Percentiles rank a stretch among this genome's conserved stretches.
These are phyloP conservation scores for Ceratitis capitata DNA, from an alignment of 1,140 invertebrate species.

Conservation along the genomic window DNA sequence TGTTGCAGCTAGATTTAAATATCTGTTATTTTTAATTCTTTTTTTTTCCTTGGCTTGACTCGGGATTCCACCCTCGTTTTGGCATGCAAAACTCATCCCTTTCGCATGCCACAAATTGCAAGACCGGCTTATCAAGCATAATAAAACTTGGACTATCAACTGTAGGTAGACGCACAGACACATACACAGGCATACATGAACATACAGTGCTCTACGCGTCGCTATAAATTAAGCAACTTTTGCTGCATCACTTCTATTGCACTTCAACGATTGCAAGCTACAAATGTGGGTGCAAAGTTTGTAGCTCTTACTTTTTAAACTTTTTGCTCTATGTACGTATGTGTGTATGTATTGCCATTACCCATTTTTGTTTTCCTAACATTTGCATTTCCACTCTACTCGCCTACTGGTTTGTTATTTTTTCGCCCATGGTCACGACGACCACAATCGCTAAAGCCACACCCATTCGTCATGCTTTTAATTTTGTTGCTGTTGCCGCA, in stretches of 20 bases:
- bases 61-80: not conserved
- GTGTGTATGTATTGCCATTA: too few species aligned
- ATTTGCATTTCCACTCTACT: not conserved
- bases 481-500: constrained; percentile 40
- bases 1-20: not conserved
- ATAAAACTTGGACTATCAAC: constrained; percentile 20
- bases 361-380: constrained; percentile 39
- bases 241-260: not conserved
- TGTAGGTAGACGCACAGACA: not conserved
- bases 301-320: constrained; percentile 42
- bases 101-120: constrained; percentile 11
- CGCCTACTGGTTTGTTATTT: not conserved
- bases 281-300: not conserved
- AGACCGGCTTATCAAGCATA: constrained; percentile 23
- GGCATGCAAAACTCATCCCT: constrained; percentile 34
- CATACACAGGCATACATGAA: not conserved
- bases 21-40: not conserved
- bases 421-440: not conserved
- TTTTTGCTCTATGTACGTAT: not conserved
- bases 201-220: not conserved
- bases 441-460: constrained; percentile 1
- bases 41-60: not conserved
- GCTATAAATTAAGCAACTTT: not conserved
- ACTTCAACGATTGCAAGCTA: not conserved
- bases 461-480: constrained; percentile 43